These are phyloP conservation scores for Hyperopisus bebe DNA, from an alignment of 2,113 vertebrate genomes.

Conservation along the genomic window DNA sequence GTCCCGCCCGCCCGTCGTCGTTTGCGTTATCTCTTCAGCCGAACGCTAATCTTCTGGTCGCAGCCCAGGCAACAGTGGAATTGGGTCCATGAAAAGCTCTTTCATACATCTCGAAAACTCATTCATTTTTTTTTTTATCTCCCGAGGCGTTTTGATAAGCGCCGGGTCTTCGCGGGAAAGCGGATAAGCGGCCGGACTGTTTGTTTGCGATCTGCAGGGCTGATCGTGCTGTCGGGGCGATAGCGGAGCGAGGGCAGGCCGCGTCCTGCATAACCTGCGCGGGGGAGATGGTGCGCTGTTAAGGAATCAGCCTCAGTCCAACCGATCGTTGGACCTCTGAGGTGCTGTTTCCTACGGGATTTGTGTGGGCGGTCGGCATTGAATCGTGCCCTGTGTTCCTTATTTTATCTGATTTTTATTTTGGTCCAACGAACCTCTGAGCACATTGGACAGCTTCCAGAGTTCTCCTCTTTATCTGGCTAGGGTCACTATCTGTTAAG, in stretches of 20 bases:
- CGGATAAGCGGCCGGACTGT: neutral
- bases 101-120: conserved; percentile 12
- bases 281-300: neutral
- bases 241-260: neutral
- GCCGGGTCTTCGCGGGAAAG: neutral
- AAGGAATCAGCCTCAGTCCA: neutral
- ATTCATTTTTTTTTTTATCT: conserved; percentile 3
- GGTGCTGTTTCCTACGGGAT: neutral
- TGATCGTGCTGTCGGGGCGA: neutral
- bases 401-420: neutral
- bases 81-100: conserved; percentile 7
- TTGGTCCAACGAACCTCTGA: neutral
- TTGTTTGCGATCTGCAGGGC: neutral
- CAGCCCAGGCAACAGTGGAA: neutral
- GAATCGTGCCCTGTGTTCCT: neutral
- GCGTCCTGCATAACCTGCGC: neutral
- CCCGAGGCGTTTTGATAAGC: conserved; percentile 5
- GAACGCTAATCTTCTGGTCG: neutral
- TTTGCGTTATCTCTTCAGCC: neutral
- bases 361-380: neutral
- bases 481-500: neutral
- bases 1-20: neutral
- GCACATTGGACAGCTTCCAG: neutral
- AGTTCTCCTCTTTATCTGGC: neutral
- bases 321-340: neutral